These are phyloP conservation scores for Myotis davidii DNA, from an alignment of 2,113 vertebrate species.

Conservation along the genomic window DNA sequence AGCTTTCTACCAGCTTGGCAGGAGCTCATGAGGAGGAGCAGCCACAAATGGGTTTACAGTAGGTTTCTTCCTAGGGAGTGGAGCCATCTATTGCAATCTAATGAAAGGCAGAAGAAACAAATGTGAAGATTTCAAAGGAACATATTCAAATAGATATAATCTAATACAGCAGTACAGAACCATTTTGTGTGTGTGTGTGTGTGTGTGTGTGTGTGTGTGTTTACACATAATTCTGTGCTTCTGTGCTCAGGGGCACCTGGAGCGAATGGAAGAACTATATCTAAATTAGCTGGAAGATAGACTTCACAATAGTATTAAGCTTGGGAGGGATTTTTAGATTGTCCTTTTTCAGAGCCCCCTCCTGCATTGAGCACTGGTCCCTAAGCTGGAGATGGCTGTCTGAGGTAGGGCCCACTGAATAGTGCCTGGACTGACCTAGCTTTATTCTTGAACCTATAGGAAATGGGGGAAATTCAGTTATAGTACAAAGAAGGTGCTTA, in stretches of 20 bases:
- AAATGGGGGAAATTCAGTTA: conserved; percentile 22
- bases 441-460: conserved; percentile 29
- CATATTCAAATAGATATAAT: conserved; percentile 55
- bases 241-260: conserved; percentile 29
- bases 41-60: conserved; percentile 66
- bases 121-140: conserved; percentile 41
- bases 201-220: neutral
- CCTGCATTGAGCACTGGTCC: neutral
- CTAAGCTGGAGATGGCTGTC: neutral
- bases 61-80: conserved; percentile 56
- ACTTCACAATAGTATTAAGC: conserved; percentile 3
- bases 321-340: conserved; percentile 48
- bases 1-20: conserved; percentile 73
- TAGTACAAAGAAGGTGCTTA: conserved; percentile 39
- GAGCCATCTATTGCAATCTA: conserved; percentile 49
- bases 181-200: neutral
- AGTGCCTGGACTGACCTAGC: neutral
- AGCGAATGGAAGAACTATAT: conserved; percentile 49
- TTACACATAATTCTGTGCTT: neutral
- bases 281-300: neutral
- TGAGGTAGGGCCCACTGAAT: neutral
- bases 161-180: conserved; percentile 32
- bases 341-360: conserved; percentile 1
- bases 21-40: conserved; percentile 51
- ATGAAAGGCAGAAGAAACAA: conserved; percentile 51